These are phyloP conservation scores for Drosophila littoralis DNA, from an alignment of 1,140 invertebrate species.

Conservation along the genomic window DNA sequence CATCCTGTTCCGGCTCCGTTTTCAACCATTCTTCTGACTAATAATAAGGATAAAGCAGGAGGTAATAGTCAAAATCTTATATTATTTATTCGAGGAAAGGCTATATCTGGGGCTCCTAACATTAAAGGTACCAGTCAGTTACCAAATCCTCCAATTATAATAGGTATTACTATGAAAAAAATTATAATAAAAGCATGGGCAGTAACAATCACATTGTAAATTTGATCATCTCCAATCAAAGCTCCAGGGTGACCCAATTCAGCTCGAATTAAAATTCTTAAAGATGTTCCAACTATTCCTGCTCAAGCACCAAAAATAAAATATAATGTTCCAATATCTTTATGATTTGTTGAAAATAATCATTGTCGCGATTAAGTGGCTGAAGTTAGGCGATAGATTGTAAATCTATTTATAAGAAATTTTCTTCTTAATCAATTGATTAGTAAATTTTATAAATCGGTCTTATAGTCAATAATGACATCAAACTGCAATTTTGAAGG, in stretches of 20 bases:
- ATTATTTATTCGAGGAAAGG: slow-evolving; percentile 91
- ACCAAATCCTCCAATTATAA: slow-evolving; percentile 91
- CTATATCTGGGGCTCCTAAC: slow-evolving; percentile 89
- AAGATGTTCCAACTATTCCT: slow-evolving; percentile 87
- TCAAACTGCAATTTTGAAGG: slow-evolving; percentile 87
- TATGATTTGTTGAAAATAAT: slow-evolving; percentile 90
- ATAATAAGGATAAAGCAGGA: slow-evolving; percentile 87
- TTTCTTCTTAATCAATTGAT: slow-evolving; percentile 83
- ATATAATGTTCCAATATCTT: slow-evolving; percentile 91
- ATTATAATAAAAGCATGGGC: slow-evolving; percentile 91
- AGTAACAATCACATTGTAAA: slow-evolving; percentile 90
- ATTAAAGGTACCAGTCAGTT: slow-evolving; percentile 91
- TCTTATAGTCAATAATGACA: slow-evolving; percentile 85
- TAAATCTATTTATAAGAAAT: slow-evolving; percentile 86
- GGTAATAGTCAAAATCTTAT: slow-evolving; percentile 90
- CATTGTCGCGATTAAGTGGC: slow-evolving; percentile 86
- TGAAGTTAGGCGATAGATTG: slow-evolving; percentile 86
- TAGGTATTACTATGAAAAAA: slow-evolving; percentile 91
- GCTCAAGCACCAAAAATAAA: slow-evolving; percentile 89
- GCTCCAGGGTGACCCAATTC: slow-evolving; percentile 87
- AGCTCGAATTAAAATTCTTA: slow-evolving; percentile 88
- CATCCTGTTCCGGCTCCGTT: slow-evolving; percentile 88
- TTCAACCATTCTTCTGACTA: slow-evolving; percentile 86
- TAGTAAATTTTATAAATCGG: slow-evolving; percentile 10
- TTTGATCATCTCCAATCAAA: slow-evolving; percentile 88